Evolutionary conservation across 2,888 invertebrate species (phyloP).

Genomic region (Papilio elwesi): DNA sequence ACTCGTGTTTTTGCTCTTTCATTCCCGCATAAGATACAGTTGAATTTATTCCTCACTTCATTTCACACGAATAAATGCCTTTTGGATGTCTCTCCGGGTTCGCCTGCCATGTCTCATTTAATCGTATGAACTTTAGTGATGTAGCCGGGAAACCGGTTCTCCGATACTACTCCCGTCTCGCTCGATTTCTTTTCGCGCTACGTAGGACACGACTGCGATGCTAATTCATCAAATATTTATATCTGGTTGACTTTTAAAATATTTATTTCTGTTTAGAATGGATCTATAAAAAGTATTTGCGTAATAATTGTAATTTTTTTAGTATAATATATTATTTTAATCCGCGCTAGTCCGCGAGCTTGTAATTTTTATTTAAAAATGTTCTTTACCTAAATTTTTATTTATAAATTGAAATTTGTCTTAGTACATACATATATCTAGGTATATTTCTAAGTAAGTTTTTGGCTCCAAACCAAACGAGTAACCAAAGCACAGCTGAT

Average conservation of each 20-base stretch:
- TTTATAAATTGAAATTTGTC: too few relatives aligned
- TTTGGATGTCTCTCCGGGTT: slow-evolving; percentile 54
- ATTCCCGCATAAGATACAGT: slow-evolving; percentile 56
- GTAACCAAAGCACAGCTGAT: too few relatives aligned
- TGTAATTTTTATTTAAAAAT: too few relatives aligned
- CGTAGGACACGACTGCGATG: slow-evolving; percentile 55
- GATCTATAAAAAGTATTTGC: slow-evolving; percentile 48
- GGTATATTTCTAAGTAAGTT: too few relatives aligned
- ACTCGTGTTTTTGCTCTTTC: slow-evolving; percentile 60
- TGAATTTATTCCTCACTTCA: slow-evolving; percentile 60
- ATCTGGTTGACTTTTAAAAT: slow-evolving; percentile 63
- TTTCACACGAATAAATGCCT: slow-evolving; percentile 55
- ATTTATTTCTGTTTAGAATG: slow-evolving; percentile 51
- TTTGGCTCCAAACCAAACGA: too few relatives aligned
- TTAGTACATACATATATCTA: too few relatives aligned
- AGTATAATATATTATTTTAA: neutral
- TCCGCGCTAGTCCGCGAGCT: too few relatives aligned
- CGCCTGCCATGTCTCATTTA: slow-evolving; percentile 46
- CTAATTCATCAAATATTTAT: slow-evolving; percentile 72
- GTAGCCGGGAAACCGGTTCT: slow-evolving; percentile 56
- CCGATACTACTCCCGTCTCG: slow-evolving; percentile 63
- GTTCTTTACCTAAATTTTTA: too few relatives aligned
- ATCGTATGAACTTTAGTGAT: slow-evolving; percentile 39
- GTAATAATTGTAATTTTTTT: slow-evolving; percentile 55
- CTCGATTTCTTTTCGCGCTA: slow-evolving; percentile 71